Conservation (phyloP, 2,797 vertebrate species). For the Lithobates pipiens region DNA sequence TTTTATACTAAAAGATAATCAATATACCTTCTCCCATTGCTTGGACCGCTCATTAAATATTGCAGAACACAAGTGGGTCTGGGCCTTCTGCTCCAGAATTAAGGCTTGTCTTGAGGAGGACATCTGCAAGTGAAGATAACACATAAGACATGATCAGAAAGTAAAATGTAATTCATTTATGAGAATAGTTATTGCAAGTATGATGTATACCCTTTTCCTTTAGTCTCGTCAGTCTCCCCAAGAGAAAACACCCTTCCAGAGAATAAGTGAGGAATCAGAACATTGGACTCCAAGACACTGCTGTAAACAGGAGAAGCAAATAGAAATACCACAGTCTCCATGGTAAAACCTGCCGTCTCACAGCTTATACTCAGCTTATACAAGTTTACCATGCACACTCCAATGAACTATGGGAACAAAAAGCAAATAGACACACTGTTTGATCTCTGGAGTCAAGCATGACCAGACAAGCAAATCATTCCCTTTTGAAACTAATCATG, state of each 20-base stretch:
- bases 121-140: neutral
- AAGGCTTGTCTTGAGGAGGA: neutral
- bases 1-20: neutral
- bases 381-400: neutral
- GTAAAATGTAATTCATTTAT: neutral
- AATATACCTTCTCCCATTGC: constrained; percentile 25
- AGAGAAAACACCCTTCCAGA: neutral
- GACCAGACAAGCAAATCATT: constrained; percentile 41
- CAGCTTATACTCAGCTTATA: neutral
- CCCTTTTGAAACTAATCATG: constrained; percentile 16
- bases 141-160: neutral
- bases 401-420: constrained; percentile 7
- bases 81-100: constrained; percentile 6
- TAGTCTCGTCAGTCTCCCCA: neutral
- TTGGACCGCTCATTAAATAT: constrained; percentile 42
- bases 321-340: constrained; percentile 29
- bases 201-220: neutral
- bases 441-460: constrained; percentile 25
- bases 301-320: constrained; percentile 23
- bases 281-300: neutral
- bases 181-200: neutral
- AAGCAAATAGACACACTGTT: constrained; percentile 42
- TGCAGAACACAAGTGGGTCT: constrained; percentile 3
- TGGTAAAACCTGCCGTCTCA: constrained; percentile 14
- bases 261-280: neutral